Percentiles rank a stretch among this genome's conserved stretches.
phyloP scores from a whole-genome alignment of 2,113 vertebrate species.

The Ptilonorhynchus violaceus region DNA sequence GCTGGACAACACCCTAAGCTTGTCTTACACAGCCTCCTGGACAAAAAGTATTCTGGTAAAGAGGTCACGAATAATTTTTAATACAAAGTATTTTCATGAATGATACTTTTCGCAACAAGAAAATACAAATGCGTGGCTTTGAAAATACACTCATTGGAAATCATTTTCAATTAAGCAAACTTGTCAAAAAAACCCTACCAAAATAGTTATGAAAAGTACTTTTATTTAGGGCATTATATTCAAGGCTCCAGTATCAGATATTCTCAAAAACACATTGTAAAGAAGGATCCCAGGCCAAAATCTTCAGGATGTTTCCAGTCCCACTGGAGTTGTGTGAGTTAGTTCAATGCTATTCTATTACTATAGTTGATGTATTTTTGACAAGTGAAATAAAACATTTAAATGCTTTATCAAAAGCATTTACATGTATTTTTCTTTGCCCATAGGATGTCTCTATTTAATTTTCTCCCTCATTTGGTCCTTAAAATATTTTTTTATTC shows the following conservation, averaged over 20 bases:
- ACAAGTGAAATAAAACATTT: neutral
- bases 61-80: neutral
- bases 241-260: neutral
- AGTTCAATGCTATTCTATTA: neutral
- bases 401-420: neutral
- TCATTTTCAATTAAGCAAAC: neutral
- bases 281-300: neutral
- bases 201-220: neutral
- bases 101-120: neutral
- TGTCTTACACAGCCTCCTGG: neutral
- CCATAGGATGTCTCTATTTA: neutral
- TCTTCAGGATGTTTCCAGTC: neutral
- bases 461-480: neutral
- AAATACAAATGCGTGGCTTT: neutral
- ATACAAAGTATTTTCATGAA: neutral
- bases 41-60: neutral
- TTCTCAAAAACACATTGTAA: neutral
- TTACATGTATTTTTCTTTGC: neutral
- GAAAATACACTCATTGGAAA: neutral
- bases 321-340: neutral
- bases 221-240: neutral
- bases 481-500: neutral
- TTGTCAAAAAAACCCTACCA: neutral
- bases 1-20: neutral
- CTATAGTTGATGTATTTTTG: neutral